Evolutionary conservation across 2,888 invertebrate genomes (phyloP), one percentile per base, ranked within the genome.

Genomic region (Lysandra bellargus): DNA sequence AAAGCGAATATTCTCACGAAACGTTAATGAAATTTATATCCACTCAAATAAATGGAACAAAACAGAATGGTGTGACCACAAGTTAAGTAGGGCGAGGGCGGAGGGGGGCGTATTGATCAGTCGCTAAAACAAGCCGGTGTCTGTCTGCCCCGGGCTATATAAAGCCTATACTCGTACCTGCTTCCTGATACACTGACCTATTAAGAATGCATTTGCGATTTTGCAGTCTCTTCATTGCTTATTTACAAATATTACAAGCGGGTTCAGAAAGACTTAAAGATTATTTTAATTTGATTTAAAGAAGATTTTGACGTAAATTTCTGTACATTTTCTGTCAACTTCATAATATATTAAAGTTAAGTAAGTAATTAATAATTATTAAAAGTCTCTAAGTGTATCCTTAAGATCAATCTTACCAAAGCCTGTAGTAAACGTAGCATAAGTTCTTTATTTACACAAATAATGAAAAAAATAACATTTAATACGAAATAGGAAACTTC

Each of bases 11-110:
- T 76, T 76, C 33, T 57, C 76, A 57, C 57, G 53, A 75, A 76
- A 57, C 76, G 49, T 57, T 76, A 79, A 79, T 74, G 61, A 73
- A 79, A 79, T 79, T 74, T 74, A 79, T 79, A 60, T 44, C 74
- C 87, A 87, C 87, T 87, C 84, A 86, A 90, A 89, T 88, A 87
- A 86, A 88, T 84, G 85, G 86, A 88, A 88, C 86, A 88, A 89
- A 89, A 90, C 89, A 88, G 85, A 88, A 87, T 88, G 87, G 88
- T 89, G 88, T 90, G 88, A 88, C 87, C 86, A 88, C 85, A 84
- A 86, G 85, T 84, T 85, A 93, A 93, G 89, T 92, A 91, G 92
- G 92, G 88, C 92, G 89, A 88, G 86, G 89, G 90, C 86, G 88
- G 88, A 30, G 33, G 85, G 85, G 85, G 84, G 84, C 85, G 88